These are phyloP conservation scores for Toxonevra muliebris DNA, from an alignment of 2,888 invertebrate genomes.

Conservation along the genomic window DNA sequence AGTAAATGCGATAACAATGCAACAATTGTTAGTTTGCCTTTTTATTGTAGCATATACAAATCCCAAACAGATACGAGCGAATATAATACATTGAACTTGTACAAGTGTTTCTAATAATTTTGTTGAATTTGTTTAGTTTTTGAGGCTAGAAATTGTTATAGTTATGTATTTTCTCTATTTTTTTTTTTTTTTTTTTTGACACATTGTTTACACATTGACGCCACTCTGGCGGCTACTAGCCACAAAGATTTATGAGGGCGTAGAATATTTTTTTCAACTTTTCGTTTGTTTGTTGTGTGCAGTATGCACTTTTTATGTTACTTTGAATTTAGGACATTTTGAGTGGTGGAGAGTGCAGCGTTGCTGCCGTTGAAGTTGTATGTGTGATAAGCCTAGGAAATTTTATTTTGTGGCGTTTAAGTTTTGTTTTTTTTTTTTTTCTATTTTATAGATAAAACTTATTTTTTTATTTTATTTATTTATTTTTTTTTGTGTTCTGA, in stretches of 20 bases:
- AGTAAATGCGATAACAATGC: conserved; percentile 11
- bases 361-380: too few species aligned
- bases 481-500: background rate
- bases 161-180: too few species aligned
- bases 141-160: conserved; percentile 34
- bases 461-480: background rate
- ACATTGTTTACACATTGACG: conserved; percentile 58
- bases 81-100: too few species aligned
- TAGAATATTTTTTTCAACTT: conserved; percentile 39
- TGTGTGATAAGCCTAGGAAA: conserved; percentile 41
- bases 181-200: conserved; percentile 26
- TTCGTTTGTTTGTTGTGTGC: conserved; percentile 16
- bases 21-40: conserved; percentile 1
- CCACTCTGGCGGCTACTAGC: conserved; percentile 58
- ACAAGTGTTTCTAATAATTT: conserved; percentile 11
- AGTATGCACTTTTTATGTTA: conserved; percentile 8
- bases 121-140: conserved; percentile 34
- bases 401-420: conserved; percentile 16
- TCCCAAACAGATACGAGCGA: too few species aligned
- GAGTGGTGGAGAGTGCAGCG: conserved; percentile 47
- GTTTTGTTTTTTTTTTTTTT: background rate
- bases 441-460: background rate
- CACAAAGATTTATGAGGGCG: conserved; percentile 57
- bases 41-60: too few species aligned
- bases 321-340: conserved; percentile 51